phyloP scores from a whole-genome alignment of 2,797 vertebrate species.

The Hybognathus amarus region DNA sequence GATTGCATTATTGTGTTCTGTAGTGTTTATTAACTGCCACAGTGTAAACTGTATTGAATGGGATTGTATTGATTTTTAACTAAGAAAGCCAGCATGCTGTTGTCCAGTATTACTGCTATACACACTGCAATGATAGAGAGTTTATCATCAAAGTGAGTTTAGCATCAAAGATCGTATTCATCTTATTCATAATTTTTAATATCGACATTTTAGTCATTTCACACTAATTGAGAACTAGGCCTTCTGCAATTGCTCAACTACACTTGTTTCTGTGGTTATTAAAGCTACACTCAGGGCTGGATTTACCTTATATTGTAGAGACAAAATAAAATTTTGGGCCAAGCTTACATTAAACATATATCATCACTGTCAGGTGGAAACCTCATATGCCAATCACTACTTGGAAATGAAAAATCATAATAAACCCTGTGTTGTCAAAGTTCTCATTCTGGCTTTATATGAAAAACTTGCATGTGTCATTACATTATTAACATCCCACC shows the following conservation, averaged over 20 bases:
- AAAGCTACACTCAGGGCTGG: neutral
- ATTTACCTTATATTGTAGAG: too few relatives aligned
- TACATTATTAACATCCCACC: too few relatives aligned
- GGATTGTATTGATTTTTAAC: constrained; percentile 12
- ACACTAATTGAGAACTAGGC: neutral
- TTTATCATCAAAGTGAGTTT: too few relatives aligned
- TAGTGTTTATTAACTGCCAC: neutral
- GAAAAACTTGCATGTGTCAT: too few relatives aligned
- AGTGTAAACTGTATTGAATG: constrained; percentile 1
- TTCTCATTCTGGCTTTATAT: too few relatives aligned
- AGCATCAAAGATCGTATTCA: too few relatives aligned
- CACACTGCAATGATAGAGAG: neutral
- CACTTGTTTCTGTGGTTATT: neutral
- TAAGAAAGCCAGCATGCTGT: neutral
- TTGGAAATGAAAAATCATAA: too few relatives aligned
- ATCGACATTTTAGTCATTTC: neutral
- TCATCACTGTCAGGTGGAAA: too few relatives aligned
- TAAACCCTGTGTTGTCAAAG: too few relatives aligned
- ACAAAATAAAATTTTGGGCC: too few relatives aligned
- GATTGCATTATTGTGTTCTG: constrained; percentile 20
- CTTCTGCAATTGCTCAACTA: neutral
- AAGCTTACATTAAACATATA: too few relatives aligned
- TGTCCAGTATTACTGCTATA: neutral
- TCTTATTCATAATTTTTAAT: neutral
- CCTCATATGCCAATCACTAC: too few relatives aligned